Evolutionary conservation across 2,888 invertebrate genomes (phyloP).

Genomic region (Seladonia tumulorum): DNA sequence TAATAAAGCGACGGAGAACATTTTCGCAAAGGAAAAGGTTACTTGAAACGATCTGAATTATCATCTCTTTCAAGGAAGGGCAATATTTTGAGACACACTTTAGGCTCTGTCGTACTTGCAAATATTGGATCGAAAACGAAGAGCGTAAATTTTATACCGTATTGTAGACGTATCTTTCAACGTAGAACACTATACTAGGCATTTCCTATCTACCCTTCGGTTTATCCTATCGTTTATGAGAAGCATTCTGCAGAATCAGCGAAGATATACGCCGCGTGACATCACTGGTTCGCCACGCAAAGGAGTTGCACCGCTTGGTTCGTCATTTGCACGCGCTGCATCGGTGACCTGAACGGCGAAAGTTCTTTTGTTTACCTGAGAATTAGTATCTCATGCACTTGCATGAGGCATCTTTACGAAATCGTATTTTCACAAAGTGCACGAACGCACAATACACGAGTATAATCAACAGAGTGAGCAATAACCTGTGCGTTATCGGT

Average conservation of each 20-base stretch:
- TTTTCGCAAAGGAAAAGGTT: too few species aligned
- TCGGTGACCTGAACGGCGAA: constrained; percentile 79
- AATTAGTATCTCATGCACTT: constrained; percentile 77
- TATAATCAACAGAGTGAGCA: constrained; percentile 9
- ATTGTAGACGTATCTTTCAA: neutral
- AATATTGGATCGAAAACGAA: neutral
- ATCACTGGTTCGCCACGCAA: constrained; percentile 34
- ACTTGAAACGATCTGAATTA: too few species aligned
- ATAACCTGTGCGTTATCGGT: neutral
- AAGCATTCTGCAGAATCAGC: constrained; percentile 30
- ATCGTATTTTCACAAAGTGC: constrained; percentile 50
- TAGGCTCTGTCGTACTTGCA: neutral
- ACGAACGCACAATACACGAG: constrained; percentile 20
- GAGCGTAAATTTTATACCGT: neutral
- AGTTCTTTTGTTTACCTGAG: constrained; percentile 79
- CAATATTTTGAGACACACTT: too few species aligned
- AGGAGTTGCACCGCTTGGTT: constrained; percentile 49
- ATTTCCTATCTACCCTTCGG: neutral
- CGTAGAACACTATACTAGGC: neutral
- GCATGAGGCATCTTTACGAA: constrained; percentile 72
- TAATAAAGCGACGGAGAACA: too few species aligned
- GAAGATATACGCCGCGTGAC: constrained; percentile 47
- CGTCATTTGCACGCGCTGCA: constrained; percentile 62
- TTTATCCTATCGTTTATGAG: neutral
- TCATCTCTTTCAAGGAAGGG: too few species aligned